phyloP scores from a whole-genome alignment of 2,113 vertebrate genomes.

The Psammodynastes pulverulentus region DNA sequence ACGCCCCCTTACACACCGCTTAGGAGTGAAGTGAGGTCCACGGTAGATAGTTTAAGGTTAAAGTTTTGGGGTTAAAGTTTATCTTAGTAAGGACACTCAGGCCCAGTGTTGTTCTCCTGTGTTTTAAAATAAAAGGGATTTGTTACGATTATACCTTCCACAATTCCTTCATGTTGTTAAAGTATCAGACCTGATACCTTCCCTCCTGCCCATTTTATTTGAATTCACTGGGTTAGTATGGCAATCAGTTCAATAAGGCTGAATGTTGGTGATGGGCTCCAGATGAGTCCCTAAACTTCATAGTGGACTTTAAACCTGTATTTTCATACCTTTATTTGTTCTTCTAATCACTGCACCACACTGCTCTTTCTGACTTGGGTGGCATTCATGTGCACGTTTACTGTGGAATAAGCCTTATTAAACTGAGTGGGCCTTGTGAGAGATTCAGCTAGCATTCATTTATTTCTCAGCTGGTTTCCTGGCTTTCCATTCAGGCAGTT shows the following conservation, averaged over 20 bases:
- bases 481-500: not conserved
- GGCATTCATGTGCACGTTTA: not conserved
- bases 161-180: not conserved
- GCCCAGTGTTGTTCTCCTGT: not conserved
- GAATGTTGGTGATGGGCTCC: not conserved
- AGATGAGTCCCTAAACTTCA: not conserved
- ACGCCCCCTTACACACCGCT: too few species aligned
- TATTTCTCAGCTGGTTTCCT: not conserved
- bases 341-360: not conserved
- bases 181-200: not conserved
- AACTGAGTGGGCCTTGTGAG: not conserved
- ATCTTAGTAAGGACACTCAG: not conserved
- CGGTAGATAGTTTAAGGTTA: too few species aligned
- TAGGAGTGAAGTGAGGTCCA: too few species aligned
- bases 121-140: not conserved
- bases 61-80: too few species aligned
- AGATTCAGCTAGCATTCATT: not conserved
- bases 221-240: not conserved
- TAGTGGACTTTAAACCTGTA: not conserved
- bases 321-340: not conserved
- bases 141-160: not conserved
- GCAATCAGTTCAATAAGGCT: not conserved
- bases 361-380: not conserved
- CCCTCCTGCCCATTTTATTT: not conserved
- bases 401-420: not conserved